Conservation (phyloP, 1,140 invertebrate genomes). For the Grapholita molesta region DNA sequence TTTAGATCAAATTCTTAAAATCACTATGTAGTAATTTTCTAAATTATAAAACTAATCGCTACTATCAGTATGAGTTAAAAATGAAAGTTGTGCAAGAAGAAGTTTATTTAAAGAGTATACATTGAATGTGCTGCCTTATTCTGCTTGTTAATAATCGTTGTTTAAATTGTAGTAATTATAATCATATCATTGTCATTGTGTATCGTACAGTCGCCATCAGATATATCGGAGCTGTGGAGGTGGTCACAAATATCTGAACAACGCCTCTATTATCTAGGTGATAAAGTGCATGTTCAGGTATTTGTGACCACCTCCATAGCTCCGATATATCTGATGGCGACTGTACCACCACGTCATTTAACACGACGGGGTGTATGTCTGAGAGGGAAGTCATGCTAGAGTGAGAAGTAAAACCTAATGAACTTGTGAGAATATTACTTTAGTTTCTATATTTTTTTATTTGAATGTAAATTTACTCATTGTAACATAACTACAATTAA, state of each 20-base stretch:
- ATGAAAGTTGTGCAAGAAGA: neutral
- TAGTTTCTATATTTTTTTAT: neutral
- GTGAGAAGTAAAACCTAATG: neutral
- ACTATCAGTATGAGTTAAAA: no score
- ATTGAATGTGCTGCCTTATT: constrained; percentile 8
- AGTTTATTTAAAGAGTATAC: neutral
- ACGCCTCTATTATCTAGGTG: no score
- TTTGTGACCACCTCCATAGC: no score
- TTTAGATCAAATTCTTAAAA: neutral
- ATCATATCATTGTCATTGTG: constrained; percentile 6
- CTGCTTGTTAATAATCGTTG: constrained; percentile 15
- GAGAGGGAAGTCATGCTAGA: neutral
- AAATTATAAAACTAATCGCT: no score
- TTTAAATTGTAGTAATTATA: constrained; percentile 13
- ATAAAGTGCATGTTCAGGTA: no score
- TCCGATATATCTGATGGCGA: no score
- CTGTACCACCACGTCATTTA: neutral
- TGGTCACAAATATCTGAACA: no score
- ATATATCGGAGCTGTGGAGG: no score
- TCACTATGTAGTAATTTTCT: no score
- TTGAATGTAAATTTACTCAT: neutral
- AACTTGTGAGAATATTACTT: neutral
- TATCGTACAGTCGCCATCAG: no score
- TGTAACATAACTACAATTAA: neutral
- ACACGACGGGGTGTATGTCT: neutral